Conservation (phyloP, 1,140 invertebrate genomes). For the Polyergus mexicanus region DNA sequence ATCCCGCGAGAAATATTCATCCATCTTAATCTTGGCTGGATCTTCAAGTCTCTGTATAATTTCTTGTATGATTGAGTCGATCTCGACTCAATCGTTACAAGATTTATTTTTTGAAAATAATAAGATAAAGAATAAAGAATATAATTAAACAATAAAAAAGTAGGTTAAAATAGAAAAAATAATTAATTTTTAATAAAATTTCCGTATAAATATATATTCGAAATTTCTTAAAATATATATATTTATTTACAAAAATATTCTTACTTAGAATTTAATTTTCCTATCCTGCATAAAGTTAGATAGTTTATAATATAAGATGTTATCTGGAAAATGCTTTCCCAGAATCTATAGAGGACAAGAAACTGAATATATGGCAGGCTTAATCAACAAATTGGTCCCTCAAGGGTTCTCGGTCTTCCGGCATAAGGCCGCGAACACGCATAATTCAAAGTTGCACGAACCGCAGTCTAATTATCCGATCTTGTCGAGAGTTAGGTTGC, state of each 20-base stretch:
- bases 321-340: neutral
- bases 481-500: conserved; percentile 79
- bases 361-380: conserved; percentile 70
- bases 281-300: neutral
- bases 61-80: conserved; percentile 8
- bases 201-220: neutral
- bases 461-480: conserved; percentile 85
- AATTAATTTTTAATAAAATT: conserved; percentile 1
- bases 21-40: conserved; percentile 61
- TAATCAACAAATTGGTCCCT: conserved; percentile 83
- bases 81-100: neutral
- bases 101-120: neutral
- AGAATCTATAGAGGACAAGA: conserved; percentile 40
- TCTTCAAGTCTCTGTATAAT: conserved; percentile 33
- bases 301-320: neutral
- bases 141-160: neutral
- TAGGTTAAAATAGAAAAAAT: neutral
- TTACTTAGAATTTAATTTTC: neutral
- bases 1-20: conserved; percentile 64
- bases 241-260: neutral
- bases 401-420: conserved; percentile 73
- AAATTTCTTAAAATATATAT: neutral
- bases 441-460: conserved; percentile 84
- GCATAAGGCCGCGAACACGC: conserved; percentile 71
- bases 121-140: neutral